Percentiles rank a stretch among this genome's conserved stretches.
Conservation (phyloP, 2,888 invertebrate genomes). For the Resseliella maxima region DNA sequence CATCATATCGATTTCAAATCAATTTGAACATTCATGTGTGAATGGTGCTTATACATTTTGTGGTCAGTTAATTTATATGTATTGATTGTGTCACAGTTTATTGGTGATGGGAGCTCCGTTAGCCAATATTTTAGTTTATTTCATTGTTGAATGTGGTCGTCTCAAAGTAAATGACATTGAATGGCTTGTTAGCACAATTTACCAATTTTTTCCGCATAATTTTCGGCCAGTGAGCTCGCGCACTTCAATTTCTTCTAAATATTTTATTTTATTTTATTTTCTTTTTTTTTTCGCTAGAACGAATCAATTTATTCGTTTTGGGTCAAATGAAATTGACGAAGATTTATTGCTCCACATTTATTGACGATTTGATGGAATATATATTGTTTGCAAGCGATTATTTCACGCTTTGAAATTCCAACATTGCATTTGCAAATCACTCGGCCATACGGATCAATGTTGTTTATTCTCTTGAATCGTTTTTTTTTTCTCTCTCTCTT, state of each 20-base stretch:
- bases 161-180: not conserved
- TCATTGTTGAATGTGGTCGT: no score
- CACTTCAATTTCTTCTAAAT: no score
- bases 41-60: no score
- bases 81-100: no score
- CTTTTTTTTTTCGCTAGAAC: not conserved
- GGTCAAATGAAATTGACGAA: constrained; percentile 29
- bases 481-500: not conserved
- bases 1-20: no score
- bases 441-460: not conserved
- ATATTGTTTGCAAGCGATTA: not conserved
- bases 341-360: constrained; percentile 34
- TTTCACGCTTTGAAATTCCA: not conserved
- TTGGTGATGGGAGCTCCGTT: no score
- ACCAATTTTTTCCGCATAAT: constrained; percentile 30
- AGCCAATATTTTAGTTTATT: no score
- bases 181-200: constrained; percentile 26
- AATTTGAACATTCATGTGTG: no score
- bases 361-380: not conserved
- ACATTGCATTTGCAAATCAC: not conserved
- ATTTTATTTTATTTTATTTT: not conserved
- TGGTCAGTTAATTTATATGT: no score
- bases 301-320: constrained; percentile 28
- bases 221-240: not conserved
- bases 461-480: no score